These are phyloP conservation scores for Phrynocephalus vlangalii DNA, from an alignment of 2,797 vertebrate genomes.

Conservation along the genomic window DNA sequence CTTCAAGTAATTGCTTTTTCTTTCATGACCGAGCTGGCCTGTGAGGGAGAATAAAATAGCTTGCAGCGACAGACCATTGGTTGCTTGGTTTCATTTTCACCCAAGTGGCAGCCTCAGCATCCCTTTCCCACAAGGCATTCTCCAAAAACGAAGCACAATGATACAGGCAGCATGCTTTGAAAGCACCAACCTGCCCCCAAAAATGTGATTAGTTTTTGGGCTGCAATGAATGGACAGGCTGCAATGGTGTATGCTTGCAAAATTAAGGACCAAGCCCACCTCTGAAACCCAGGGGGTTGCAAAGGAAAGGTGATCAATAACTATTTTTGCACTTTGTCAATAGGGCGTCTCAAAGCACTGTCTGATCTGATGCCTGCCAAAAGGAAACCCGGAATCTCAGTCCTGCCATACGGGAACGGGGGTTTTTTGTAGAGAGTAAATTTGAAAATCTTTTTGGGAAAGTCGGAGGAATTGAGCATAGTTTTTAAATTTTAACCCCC, in stretches of 20 bases:
- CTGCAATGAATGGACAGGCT: background rate
- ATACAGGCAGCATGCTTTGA: background rate
- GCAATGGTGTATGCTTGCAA: background rate
- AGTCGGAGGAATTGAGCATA: too few relatives aligned
- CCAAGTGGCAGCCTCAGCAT: background rate
- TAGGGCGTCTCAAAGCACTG: background rate
- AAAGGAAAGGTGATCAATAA: background rate
- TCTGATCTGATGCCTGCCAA: background rate
- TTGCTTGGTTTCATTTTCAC: background rate
- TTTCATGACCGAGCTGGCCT: background rate
- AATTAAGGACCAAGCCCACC: background rate
- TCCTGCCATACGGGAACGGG: background rate
- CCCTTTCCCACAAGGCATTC: background rate
- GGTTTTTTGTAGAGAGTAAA: too few relatives aligned
- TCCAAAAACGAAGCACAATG: conserved; percentile 16
- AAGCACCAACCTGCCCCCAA: background rate
- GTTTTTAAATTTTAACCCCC: too few relatives aligned
- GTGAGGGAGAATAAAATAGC: background rate
- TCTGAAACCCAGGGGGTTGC: background rate
- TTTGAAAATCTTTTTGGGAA: background rate
- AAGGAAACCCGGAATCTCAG: background rate
- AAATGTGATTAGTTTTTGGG: background rate
- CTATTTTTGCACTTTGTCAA: background rate
- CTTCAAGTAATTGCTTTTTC: background rate
- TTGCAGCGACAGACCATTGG: background rate